A percentile compares a stretch with the other conserved stretches of the same genome.
These are phyloP conservation scores for Bursaphelenchus mucronatus DNA, from an alignment of 1,140 invertebrate species.

Conservation along the genomic window DNA sequence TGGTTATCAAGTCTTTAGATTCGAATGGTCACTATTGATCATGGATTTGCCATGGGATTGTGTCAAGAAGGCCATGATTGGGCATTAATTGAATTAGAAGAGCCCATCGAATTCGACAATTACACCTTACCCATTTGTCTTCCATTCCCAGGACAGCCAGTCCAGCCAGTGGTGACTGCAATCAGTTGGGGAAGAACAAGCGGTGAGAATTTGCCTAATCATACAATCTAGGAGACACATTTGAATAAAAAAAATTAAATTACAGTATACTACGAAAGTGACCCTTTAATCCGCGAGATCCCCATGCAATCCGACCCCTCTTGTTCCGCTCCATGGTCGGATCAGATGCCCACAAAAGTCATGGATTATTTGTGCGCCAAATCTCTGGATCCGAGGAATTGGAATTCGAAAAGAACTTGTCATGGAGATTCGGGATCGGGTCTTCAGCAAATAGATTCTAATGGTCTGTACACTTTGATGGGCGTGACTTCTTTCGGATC, in stretches of 20 bases:
- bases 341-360: constrained; percentile 22
- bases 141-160: constrained; percentile 19
- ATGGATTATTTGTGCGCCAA: constrained; percentile 35
- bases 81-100: constrained; percentile 38
- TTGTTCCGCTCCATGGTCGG: constrained; percentile 30
- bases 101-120: constrained; percentile 30
- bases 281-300: constrained; percentile 33
- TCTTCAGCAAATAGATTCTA: constrained; percentile 26
- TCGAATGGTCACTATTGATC: constrained; percentile 25
- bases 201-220: background rate
- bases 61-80: constrained; percentile 39
- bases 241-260: too few species aligned
- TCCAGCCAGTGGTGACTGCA: constrained; percentile 12
- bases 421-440: constrained; percentile 35
- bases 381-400: constrained; percentile 23
- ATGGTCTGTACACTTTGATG: constrained; percentile 26
- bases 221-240: too few species aligned
- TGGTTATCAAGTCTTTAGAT: constrained; percentile 24
- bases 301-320: constrained; percentile 24
- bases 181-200: constrained; percentile 23
- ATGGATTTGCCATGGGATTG: constrained; percentile 23
- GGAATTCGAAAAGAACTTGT: constrained; percentile 23
- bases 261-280: too few species aligned
- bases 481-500: constrained; percentile 41
- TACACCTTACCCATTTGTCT: constrained; percentile 32